These are phyloP conservation scores for Haliaeetus vocifer DNA, from an alignment of 2,797 vertebrate species.

Conservation along the genomic window DNA sequence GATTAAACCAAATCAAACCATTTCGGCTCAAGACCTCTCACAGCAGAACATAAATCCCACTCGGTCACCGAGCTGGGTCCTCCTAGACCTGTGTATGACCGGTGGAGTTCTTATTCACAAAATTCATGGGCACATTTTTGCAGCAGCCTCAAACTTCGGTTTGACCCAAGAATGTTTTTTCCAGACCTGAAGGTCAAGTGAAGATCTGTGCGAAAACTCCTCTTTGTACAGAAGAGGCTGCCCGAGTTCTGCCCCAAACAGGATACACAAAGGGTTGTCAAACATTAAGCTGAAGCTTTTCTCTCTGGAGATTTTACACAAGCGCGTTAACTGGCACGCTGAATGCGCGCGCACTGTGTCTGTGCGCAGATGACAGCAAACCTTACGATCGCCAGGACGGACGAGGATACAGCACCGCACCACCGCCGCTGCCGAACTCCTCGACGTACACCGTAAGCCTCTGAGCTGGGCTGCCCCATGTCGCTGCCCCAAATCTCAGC, in stretches of 20 bases:
- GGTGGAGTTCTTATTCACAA: not conserved
- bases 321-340: not conserved
- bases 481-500: fast-evolving
- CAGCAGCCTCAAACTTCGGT: not conserved
- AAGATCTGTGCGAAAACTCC: not conserved
- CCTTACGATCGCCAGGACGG: not conserved
- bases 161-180: not conserved
- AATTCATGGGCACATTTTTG: not conserved
- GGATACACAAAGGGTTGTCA: not conserved
- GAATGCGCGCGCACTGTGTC: not conserved
- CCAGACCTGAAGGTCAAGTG: not conserved
- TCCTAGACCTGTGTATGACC: not conserved
- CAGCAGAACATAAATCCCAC: not conserved
- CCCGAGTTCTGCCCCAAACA: not conserved
- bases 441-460: fast-evolving
- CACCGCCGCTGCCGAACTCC: fast-evolving
- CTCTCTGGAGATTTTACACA: not conserved
- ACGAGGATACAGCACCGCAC: fast-evolving
- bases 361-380: not conserved
- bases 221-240: not conserved
- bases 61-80: not conserved
- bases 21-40: not conserved
- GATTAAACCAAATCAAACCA: not conserved
- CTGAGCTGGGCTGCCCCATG: not conserved
- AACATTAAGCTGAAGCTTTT: not conserved